phyloP scores from a whole-genome alignment of 1,140 invertebrate species.

The Bombus waltoni region DNA sequence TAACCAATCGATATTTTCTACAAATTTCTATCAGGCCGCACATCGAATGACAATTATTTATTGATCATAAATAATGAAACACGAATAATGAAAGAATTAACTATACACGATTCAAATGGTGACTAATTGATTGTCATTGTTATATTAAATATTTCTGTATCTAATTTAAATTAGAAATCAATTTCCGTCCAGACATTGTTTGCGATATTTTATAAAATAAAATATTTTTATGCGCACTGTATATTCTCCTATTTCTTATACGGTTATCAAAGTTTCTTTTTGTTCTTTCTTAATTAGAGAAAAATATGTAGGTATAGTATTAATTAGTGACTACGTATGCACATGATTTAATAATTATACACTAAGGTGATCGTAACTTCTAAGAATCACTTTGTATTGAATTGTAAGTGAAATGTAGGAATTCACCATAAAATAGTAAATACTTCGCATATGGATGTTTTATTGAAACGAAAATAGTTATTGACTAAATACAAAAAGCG shows the following conservation, averaged over 20 bases:
- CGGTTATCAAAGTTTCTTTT: background rate
- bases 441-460: background rate
- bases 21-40: background rate
- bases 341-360: background rate
- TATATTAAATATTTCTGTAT: slow-evolving; percentile 2
- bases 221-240: slow-evolving; percentile 18
- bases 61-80: background rate
- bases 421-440: background rate
- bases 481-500: background rate
- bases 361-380: background rate
- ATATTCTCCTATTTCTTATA: background rate
- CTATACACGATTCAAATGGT: background rate
- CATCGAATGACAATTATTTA: background rate
- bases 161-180: background rate
- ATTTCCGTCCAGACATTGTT: background rate
- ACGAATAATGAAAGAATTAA: background rate
- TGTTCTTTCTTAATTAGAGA: background rate
- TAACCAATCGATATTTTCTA: background rate
- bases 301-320: background rate
- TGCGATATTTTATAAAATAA: slow-evolving; percentile 7
- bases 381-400: slow-evolving; percentile 2
- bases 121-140: background rate
- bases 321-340: background rate
- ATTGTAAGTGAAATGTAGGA: slow-evolving; percentile 11
- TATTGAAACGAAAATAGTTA: background rate